Conservation (phyloP, 2,113 vertebrate genomes). For the human region DNA sequence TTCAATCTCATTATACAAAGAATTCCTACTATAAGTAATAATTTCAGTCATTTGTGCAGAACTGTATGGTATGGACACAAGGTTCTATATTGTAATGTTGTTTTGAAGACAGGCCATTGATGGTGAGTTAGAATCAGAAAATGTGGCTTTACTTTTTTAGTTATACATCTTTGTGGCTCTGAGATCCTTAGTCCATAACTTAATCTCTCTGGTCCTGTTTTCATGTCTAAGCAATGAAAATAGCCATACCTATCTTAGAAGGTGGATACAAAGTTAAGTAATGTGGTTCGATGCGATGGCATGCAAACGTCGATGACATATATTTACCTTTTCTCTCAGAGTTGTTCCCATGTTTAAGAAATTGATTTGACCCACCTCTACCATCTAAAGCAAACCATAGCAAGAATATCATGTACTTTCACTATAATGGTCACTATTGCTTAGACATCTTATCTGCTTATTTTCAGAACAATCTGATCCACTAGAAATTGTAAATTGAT, state of each 20-base stretch:
- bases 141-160: too few relatives aligned
- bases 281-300: too few relatives aligned
- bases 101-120: background rate
- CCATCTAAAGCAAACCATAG: background rate
- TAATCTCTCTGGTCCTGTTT: background rate
- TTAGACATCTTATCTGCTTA: background rate
- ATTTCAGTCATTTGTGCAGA: background rate
- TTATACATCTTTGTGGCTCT: background rate
- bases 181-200: background rate
- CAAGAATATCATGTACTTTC: background rate
- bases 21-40: background rate
- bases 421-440: background rate
- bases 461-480: background rate
- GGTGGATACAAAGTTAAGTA: background rate
- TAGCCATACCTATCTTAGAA: background rate
- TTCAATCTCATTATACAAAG: background rate
- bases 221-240: background rate
- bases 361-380: too few relatives aligned
- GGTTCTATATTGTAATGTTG: background rate
- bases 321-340: accelerated
- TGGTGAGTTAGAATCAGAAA: background rate
- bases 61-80: background rate
- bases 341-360: background rate
- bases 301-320: background rate
- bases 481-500: background rate